Evolutionary conservation across 1,140 invertebrate species (phyloP).

Genomic region (Temnothorax curvispinosus): DNA sequence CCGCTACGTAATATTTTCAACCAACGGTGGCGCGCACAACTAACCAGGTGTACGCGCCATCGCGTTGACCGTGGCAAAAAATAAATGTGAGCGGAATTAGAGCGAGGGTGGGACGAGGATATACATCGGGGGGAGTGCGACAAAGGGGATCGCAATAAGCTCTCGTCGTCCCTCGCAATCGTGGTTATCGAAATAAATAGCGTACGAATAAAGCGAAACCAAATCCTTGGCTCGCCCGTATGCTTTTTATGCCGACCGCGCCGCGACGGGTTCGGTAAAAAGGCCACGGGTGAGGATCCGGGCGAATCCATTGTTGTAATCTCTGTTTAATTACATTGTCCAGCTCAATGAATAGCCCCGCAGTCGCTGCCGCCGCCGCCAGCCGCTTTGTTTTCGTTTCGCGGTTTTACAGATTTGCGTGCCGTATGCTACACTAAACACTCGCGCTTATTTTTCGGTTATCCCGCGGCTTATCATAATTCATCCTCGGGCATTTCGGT

Average conservation of each 20-base stretch:
- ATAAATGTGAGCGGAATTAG: constrained; percentile 34
- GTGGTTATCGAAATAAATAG: constrained; percentile 46
- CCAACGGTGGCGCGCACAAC: not conserved
- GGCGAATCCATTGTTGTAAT: constrained; percentile 72
- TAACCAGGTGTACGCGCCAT: not conserved
- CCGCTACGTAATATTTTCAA: constrained; percentile 21
- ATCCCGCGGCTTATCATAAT: constrained; percentile 66
- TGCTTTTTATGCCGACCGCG: constrained; percentile 37
- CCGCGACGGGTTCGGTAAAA: constrained; percentile 23
- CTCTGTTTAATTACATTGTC: constrained; percentile 72
- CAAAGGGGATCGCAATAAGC: constrained; percentile 37
- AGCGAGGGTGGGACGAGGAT: not conserved
- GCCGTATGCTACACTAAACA: constrained; percentile 53
- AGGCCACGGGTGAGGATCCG: constrained; percentile 15
- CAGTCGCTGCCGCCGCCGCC: not conserved
- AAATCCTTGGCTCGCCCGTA: constrained; percentile 14
- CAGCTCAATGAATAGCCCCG: constrained; percentile 59
- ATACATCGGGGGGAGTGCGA: not conserved
- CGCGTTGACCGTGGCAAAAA: not conserved
- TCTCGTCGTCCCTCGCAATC: constrained; percentile 14
- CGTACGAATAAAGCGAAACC: constrained; percentile 38
- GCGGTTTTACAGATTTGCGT: constrained; percentile 62
- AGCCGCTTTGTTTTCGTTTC: constrained; percentile 68
- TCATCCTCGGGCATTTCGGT: constrained; percentile 51
- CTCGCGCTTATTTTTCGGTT: constrained; percentile 60